Evolutionary conservation across 2,888 invertebrate genomes (phyloP), one percentile per base, ranked within the genome.

Genomic region (Lochmaea capreae): DNA sequence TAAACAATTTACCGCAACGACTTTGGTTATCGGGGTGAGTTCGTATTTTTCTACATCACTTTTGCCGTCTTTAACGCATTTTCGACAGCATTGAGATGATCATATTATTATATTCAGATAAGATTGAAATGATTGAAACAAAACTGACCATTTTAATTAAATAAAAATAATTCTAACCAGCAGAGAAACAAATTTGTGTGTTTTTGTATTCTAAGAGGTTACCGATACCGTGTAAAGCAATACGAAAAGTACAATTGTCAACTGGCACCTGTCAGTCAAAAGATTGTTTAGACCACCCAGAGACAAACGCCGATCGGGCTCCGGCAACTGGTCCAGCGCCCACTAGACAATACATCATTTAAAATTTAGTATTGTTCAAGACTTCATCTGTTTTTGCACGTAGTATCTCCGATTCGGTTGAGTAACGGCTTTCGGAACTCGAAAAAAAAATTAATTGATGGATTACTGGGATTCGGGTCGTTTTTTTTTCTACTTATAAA

Each of bases 341-440:
- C 69, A 58, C 73, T 74, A 80, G 75, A 79, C 79, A 79, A 80
- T 80, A 77, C 79, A 79, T 80, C 78, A 80, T 80, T 80, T 80
- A 76, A 79, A 78, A 79, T 78, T 80, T 79, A 76, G 78, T 79
- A 78, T 79, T 79, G 80, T 76, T 68, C 76, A 59, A 66, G 65
- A 62, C 58, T 43, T 73, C 68, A 70, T 74, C 75, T 67, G 72
- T 77, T 79, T 78, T 77, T 78, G 73, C 75, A 66, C 75, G 74
- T 58, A 63, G 11, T 62, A 62, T 69, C 54, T 63, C 18, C 62
- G 62, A 63, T 63, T 63, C 62, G n/a, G 43, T 43, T 63, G 16
- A 16, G 18, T 43, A 43, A 63, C 62, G 62, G 62, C 16, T 18
- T 63, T 18, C n/a, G 42, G 12, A 18, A 43, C 43, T 63, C 12